These are phyloP conservation scores for Aleadryas rufinucha DNA, from an alignment of 2,113 vertebrate genomes.

Conservation along the genomic window DNA sequence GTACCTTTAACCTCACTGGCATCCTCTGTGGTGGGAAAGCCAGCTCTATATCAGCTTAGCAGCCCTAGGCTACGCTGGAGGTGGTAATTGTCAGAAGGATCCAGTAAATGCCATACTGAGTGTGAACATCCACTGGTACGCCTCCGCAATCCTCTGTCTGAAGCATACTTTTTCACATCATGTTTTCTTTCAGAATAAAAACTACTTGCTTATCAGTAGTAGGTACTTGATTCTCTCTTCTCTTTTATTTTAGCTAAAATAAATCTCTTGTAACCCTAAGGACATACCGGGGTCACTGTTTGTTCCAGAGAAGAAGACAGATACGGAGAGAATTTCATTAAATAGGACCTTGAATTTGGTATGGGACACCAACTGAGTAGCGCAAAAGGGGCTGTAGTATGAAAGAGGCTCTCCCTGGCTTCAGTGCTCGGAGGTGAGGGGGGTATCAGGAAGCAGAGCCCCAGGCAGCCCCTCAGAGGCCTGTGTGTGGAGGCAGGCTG, in stretches of 20 bases:
- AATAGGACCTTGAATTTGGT: neutral
- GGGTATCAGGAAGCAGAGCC: neutral
- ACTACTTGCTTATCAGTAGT: neutral
- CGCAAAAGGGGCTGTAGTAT: accelerated
- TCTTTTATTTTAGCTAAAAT: neutral
- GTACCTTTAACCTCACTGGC: neutral
- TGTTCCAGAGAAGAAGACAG: neutral
- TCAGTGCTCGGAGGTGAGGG: neutral
- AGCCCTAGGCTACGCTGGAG: neutral
- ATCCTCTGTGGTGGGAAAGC: neutral
- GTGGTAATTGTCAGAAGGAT: neutral
- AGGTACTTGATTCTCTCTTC: neutral
- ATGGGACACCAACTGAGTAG: neutral
- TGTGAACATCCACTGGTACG: neutral
- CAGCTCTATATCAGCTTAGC: neutral
- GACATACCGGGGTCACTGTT: neutral
- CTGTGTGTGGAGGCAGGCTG: neutral
- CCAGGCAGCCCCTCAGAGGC: neutral
- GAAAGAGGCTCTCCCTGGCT: neutral
- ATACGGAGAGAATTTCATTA: neutral
- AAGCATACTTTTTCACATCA: neutral
- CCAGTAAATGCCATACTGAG: neutral
- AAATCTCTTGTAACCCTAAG: neutral
- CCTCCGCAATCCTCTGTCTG: accelerated
- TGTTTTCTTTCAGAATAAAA: neutral